These are phyloP conservation scores for Pteromalus puparum DNA, from an alignment of 1,140 invertebrate genomes.

Conservation along the genomic window DNA sequence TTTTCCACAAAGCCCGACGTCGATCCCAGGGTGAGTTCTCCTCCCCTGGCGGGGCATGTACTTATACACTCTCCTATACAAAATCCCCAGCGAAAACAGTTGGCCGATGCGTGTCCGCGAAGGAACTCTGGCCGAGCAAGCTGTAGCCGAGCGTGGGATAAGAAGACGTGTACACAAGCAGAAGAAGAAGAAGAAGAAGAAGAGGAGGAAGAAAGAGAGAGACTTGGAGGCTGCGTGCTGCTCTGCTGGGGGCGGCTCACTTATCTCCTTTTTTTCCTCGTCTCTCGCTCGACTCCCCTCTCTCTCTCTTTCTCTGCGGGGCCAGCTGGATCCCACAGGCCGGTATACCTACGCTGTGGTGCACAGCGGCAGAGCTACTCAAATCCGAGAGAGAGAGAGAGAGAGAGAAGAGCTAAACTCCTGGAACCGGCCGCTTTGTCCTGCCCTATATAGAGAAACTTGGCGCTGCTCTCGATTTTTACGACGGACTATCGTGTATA, in stretches of 20 bases:
- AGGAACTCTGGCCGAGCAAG: slow-evolving; percentile 41
- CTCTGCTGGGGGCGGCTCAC: slow-evolving; percentile 72
- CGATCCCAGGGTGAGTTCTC: no score
- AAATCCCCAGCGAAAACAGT: neutral
- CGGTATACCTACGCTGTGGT: neutral
- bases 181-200: neutral
- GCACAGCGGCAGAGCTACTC: no score
- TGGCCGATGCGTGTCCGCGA: neutral
- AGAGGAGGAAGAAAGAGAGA: slow-evolving; percentile 18
- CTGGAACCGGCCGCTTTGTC: neutral
- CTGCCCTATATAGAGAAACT: neutral
- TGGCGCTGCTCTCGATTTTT: no score
- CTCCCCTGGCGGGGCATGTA: no score
- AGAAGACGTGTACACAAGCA: neutral
- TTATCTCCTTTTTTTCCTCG: slow-evolving; percentile 60
- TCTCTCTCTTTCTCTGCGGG: slow-evolving; percentile 24
- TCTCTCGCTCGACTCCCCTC: slow-evolving; percentile 48
- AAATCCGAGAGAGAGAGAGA: no score
- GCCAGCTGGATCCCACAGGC: neutral
- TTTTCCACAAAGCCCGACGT: neutral
- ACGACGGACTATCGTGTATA: no score
- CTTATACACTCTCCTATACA: no score
- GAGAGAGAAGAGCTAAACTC: no score
- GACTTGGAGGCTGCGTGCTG: slow-evolving; percentile 64
- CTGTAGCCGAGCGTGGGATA: slow-evolving; percentile 42